Evolutionary conservation across 2,113 vertebrate species (phyloP).

Genomic region (Rissa tridactyla): DNA sequence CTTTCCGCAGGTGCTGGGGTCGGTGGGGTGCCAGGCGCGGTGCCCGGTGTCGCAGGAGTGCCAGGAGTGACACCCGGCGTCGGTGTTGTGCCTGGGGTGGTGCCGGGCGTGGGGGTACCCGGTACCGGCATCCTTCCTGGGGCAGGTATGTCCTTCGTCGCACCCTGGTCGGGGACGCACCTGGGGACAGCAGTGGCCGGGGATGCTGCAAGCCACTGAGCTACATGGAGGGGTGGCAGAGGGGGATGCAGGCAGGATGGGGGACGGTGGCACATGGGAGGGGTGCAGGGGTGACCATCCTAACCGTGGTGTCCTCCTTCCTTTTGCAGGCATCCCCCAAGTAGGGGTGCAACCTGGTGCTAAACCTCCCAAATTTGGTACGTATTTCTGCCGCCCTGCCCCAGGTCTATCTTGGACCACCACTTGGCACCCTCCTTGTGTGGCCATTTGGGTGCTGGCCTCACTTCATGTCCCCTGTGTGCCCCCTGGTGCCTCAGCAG

Average conservation of each 20-base stretch:
- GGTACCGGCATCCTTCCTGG: constrained; percentile 22
- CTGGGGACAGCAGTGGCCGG: background rate
- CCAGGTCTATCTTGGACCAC: background rate
- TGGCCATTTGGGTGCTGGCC: background rate
- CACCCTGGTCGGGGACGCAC: fast-evolving
- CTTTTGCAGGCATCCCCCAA: constrained; percentile 65
- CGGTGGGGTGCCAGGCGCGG: background rate
- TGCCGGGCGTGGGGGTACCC: constrained; percentile 54
- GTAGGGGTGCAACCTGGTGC: constrained; percentile 66
- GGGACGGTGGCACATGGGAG: fast-evolving
- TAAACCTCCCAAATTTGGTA: constrained; percentile 75
- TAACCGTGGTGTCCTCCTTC: fast-evolving
- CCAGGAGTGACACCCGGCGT: background rate
- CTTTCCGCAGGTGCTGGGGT: background rate
- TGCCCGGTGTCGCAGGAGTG: background rate
- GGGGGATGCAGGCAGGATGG: fast-evolving
- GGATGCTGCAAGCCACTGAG: background rate
- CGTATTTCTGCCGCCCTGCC: background rate
- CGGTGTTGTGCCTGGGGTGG: background rate
- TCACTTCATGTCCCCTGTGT: fast-evolving
- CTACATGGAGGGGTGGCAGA: fast-evolving
- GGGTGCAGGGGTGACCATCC: background rate
- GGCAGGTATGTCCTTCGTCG: background rate
- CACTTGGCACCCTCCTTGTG: background rate
- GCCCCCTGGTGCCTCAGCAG: fast-evolving